These are phyloP conservation scores for Actinostola sp. DNA, from an alignment of 92 coral and sea anemone species.

Conservation along the genomic window DNA sequence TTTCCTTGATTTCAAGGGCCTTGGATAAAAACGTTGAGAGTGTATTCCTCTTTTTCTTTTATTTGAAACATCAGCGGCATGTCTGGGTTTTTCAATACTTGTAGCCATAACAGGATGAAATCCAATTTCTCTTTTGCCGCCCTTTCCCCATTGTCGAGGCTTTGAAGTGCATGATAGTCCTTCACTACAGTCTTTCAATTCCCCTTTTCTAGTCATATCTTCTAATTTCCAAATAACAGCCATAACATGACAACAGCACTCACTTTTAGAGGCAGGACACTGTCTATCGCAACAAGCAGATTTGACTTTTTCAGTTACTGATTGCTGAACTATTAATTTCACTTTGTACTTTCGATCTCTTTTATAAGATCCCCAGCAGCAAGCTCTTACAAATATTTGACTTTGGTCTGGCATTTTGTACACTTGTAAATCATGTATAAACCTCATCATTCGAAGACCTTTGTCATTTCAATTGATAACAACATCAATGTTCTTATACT, in stretches of 20 bases:
- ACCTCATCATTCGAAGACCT: too few relatives aligned
- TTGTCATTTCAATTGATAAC: too few relatives aligned
- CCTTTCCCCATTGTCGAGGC: constrained; percentile 46
- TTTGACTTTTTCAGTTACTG: constrained; percentile 15
- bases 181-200: constrained; percentile 9
- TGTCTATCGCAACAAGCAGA: constrained; percentile 39
- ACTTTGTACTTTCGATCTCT: constrained; percentile 44
- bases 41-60: constrained; percentile 51
- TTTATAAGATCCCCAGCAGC: constrained; percentile 51
- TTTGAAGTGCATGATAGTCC: constrained; percentile 27
- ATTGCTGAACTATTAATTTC: constrained; percentile 17
- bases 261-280: constrained; percentile 49
- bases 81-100: constrained; percentile 55
- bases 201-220: constrained; percentile 57
- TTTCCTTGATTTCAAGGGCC: constrained; percentile 41
- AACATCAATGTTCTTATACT: too few relatives aligned
- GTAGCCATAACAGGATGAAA: constrained; percentile 60
- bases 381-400: too few relatives aligned
- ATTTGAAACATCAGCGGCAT: constrained; percentile 41
- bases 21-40: constrained; percentile 54
- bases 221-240: constrained; percentile 66
- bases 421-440: too few relatives aligned
- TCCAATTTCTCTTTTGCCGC: constrained; percentile 38
- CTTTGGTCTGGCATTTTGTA: too few relatives aligned
- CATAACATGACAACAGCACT: constrained; percentile 62